Evolutionary conservation across 2,797 vertebrate species (phyloP), one percentile per base, ranked within the genome.

Genomic region (Falco naumanni): DNA sequence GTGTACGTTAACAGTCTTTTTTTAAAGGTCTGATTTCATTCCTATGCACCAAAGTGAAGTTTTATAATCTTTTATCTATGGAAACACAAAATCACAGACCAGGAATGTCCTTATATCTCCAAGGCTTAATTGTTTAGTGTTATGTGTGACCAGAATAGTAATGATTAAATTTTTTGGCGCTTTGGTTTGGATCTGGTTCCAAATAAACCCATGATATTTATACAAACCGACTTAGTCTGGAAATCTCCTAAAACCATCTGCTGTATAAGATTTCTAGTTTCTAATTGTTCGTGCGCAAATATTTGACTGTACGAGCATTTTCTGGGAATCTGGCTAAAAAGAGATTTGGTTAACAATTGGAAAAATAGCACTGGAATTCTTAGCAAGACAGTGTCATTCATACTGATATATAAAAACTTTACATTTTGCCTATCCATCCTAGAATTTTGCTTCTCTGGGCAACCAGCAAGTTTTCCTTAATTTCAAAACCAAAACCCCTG

Each of bases 151-250:
- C 91, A 50, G 85, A 95, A 92, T 83, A 92, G 89, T 87, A 12
- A 47, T 85, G 84, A 96, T 92, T 94, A 91, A 87, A 77, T 85
- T 95, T 87, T 91, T 95, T 95, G 82, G 93, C 87, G 71, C 89
- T 92, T 94, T 96, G 60, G 34, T 74, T 89, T 91, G 39, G 71
- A 80, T 60, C 16, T 56, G 13, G 5, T 94, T 95, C 96, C 65
- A 90, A 78, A 84, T 76, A 93, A 78, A 90, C n/a, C 50, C 80
- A 65, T 81, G 21, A 60, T 94, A 95, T 95, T 95, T 95, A 93
- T 71, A 86, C 77, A 96, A 95, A 88, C 26, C 78, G 83, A 86
- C 65, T 79, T 71, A 78, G 25, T 78, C 87, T 93, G 75, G 57
- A 91, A 90, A 84, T 75, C 31, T 86, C 74, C 53, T 77, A 57